These are phyloP conservation scores for Penaeus indicus DNA, from an alignment of 1,140 invertebrate species.

Conservation along the genomic window DNA sequence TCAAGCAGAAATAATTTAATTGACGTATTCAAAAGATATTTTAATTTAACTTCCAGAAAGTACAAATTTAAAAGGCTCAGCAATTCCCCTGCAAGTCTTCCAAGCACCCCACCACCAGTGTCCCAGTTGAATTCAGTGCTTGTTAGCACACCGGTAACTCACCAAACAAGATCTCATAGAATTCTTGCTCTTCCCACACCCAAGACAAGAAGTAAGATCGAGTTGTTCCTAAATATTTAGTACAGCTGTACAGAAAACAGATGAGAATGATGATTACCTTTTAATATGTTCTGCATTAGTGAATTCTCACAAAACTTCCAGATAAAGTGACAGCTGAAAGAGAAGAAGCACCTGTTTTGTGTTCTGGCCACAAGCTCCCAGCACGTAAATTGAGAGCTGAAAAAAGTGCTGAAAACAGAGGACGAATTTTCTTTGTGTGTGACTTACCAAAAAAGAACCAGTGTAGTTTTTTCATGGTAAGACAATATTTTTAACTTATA, in stretches of 20 bases:
- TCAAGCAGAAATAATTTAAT: background rate
- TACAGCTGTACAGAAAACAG: no score
- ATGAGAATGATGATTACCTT: no score
- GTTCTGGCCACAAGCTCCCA: constrained; percentile 12
- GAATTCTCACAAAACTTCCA: background rate
- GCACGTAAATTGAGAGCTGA: background rate
- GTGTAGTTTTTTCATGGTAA: constrained; percentile 33
- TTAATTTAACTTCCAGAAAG: background rate
- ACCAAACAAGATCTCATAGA: no score
- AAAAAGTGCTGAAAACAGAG: constrained; percentile 42
- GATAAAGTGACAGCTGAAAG: background rate
- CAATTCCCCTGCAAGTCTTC: background rate
- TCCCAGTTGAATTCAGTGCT: background rate
- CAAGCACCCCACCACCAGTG: background rate
- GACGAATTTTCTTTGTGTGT: constrained; percentile 34
- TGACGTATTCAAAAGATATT: background rate
- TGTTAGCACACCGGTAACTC: background rate
- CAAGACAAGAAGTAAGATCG: no score
- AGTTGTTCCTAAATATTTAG: no score
- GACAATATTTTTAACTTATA: background rate
- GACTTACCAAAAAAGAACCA: constrained; percentile 8
- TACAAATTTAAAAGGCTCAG: background rate
- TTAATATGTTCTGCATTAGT: background rate
- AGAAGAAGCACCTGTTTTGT: background rate
- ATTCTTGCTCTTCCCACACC: no score